Conservation (phyloP, 2,797 vertebrate genomes). For the Crenuchus spilurus region DNA sequence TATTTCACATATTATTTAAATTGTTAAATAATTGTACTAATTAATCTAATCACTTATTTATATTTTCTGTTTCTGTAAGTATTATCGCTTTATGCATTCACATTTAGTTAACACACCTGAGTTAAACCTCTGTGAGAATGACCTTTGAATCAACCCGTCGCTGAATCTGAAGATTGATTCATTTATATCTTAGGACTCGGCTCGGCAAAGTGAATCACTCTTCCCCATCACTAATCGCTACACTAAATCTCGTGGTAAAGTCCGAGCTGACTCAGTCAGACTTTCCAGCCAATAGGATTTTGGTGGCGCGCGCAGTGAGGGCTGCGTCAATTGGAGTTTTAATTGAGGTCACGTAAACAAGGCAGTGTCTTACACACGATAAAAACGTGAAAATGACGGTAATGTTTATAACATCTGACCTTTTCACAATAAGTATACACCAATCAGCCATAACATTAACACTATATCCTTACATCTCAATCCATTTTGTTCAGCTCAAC, state of each 20-base stretch:
- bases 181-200: neutral
- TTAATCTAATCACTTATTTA: no score
- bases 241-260: neutral
- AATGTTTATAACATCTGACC: neutral
- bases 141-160: neutral
- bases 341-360: neutral
- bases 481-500: no score
- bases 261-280: neutral
- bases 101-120: no score
- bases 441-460: no score
- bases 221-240: neutral
- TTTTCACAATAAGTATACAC: no score
- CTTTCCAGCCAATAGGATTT: conserved; percentile 15
- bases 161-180: neutral
- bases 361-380: neutral
- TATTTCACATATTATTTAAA: no score
- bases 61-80: no score
- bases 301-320: neutral
- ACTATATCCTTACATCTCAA: no score
- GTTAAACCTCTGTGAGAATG: neutral
- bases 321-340: neutral
- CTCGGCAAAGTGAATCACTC: neutral
- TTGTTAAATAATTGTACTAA: no score
- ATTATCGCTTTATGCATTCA: no score
- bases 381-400: neutral